Evolutionary conservation across 2,888 invertebrate genomes (phyloP).

Genomic region (Drosophila atripex): DNA sequence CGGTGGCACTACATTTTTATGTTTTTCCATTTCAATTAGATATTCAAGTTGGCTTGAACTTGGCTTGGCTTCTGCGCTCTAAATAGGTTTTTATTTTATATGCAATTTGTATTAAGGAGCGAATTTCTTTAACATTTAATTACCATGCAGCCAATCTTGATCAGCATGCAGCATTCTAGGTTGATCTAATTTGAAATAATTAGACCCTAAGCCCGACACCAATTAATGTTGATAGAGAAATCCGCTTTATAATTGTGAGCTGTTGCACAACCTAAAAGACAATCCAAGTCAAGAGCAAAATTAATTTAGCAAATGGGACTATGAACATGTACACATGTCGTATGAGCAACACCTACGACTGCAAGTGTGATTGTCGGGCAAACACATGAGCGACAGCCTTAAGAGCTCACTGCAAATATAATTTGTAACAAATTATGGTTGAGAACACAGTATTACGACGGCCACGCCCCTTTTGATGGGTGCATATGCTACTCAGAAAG

Average conservation of each 20-base stretch:
- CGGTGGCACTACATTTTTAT: no score
- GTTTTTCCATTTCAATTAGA: no score
- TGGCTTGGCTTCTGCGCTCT: neutral
- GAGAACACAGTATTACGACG: slow-evolving; percentile 21
- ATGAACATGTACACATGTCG: slow-evolving; percentile 18
- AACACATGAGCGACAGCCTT: slow-evolving; percentile 14
- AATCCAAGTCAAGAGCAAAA: slow-evolving; percentile 42
- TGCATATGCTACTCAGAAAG: slow-evolving; percentile 40
- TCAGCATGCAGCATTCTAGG: slow-evolving; percentile 46
- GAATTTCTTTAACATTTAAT: slow-evolving; percentile 26
- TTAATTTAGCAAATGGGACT: slow-evolving; percentile 35
- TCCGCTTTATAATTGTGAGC: slow-evolving; percentile 66
- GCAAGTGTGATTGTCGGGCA: slow-evolving; percentile 1
- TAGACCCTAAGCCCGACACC: slow-evolving; percentile 56
- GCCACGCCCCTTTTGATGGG: slow-evolving; percentile 45
- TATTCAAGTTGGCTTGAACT: no score
- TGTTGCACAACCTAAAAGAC: slow-evolving; percentile 56
- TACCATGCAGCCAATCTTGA: slow-evolving; percentile 19
- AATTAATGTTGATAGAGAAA: slow-evolving; percentile 61
- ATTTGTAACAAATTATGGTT: slow-evolving; percentile 57
- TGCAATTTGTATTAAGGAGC: slow-evolving; percentile 14
- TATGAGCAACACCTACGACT: slow-evolving; percentile 27
- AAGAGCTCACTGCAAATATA: slow-evolving; percentile 32
- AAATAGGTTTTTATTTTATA: neutral
- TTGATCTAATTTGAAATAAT: slow-evolving; percentile 59